Evolutionary conservation across 2,888 invertebrate genomes (phyloP).

Genomic region (Lucinisca nassula): DNA sequence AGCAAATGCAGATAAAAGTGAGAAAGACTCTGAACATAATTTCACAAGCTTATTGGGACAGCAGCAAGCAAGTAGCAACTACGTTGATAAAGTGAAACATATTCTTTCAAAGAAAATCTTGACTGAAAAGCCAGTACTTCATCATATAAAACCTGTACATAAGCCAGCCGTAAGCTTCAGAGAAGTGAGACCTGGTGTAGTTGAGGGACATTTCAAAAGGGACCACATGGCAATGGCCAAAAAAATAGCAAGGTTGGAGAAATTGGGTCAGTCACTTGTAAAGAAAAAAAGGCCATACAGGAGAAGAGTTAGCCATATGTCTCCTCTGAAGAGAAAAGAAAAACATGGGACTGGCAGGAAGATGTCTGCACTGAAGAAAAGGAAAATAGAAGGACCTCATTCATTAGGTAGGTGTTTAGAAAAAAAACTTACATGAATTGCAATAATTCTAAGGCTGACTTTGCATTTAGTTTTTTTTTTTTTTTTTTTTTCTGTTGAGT

Average conservation of each 20-base stretch:
- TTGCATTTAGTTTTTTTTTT: too few species aligned
- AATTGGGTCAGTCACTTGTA: background rate
- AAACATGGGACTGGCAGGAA: background rate
- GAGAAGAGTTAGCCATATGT: background rate
- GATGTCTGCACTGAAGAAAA: background rate
- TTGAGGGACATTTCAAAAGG: background rate
- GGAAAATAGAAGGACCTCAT: constrained; percentile 36
- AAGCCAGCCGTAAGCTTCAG: background rate
- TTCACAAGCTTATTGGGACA: background rate
- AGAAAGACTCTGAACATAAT: background rate
- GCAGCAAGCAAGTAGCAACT: background rate
- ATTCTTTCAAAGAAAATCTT: background rate
- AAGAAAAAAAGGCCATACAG: background rate
- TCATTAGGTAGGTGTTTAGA: constrained; percentile 30
- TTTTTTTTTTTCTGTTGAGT: too few species aligned
- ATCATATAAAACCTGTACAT: background rate
- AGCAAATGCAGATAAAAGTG: background rate
- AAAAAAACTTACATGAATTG: too few species aligned
- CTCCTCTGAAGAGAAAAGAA: background rate
- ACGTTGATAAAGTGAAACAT: background rate
- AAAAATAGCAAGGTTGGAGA: background rate
- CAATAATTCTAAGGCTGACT: too few species aligned
- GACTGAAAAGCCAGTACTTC: background rate
- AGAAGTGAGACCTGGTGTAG: background rate
- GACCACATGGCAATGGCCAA: background rate